Evolutionary conservation across 2,113 vertebrate genomes (phyloP).

Genomic region (Macrotus californicus): DNA sequence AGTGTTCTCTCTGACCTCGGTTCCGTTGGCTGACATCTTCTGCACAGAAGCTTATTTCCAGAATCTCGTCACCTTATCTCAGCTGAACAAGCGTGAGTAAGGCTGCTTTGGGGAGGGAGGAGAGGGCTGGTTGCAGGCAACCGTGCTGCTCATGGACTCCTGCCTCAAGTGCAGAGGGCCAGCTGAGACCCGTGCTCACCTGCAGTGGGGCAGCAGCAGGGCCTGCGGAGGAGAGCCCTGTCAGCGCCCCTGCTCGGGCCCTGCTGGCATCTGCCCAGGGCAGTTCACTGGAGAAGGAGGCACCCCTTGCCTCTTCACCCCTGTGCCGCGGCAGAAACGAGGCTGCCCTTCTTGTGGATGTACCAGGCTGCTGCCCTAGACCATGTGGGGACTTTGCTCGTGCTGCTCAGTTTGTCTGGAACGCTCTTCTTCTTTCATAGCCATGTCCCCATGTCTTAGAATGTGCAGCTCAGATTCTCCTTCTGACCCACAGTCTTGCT

Average conservation of each 20-base stretch:
- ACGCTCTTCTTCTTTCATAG: neutral
- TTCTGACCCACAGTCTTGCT: neutral
- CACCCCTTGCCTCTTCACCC: neutral
- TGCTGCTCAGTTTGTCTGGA: neutral
- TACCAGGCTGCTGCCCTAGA: neutral
- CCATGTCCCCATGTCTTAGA: neutral
- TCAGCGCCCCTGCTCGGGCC: neutral
- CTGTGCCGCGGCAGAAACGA: neutral
- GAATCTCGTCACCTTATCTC: constrained; percentile 88
- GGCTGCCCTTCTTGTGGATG: neutral
- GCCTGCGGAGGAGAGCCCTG: neutral
- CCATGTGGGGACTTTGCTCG: neutral
- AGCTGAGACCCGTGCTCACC: neutral
- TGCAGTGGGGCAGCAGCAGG: neutral
- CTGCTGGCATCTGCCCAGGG: neutral
- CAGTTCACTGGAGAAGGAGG: neutral
- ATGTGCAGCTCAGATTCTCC: neutral
- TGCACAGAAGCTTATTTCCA: constrained; percentile 87
- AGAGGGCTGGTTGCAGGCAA: neutral
- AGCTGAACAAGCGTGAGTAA: constrained; percentile 89
- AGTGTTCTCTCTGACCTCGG: neutral
- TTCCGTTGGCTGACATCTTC: constrained; percentile 89
- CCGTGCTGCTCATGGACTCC: neutral
- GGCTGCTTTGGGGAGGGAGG: no score
- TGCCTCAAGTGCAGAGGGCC: neutral